Evolutionary conservation across 2,113 vertebrate species (phyloP), one percentile per base, ranked within the genome.

Genomic region (Neolamprologus falcicula): DNA sequence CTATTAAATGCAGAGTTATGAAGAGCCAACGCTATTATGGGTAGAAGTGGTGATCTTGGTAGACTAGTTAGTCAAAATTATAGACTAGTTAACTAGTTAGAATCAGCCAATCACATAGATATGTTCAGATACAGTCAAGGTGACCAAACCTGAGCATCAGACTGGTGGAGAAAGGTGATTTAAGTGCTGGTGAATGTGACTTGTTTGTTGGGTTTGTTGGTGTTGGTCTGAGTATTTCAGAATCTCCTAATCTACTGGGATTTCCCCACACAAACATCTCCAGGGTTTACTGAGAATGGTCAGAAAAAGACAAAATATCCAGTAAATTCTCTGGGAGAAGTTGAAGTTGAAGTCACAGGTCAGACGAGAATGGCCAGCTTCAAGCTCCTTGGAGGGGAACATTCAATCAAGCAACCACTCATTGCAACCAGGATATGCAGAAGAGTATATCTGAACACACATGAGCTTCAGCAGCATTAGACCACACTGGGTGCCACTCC

Each of bases 191-290:
- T 76, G 24, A 47, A 28, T 28, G 40, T 47, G 14, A 26, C 14
- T 73, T 47, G 14, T 26, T 28, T 76, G 40, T 45, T 73, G 37
- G 68, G 21, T 24, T 26, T 45, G 40, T 28, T 73, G 40, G 68
- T 45, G 66, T 14, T 71, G 66, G 37, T 7, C 21, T 7, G 68
- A 73, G 37, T 26, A 73, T 73, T 73, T 73, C 40, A 26, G 68
- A 26, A 10, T 26, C 37, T 73, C 13, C 13, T 45, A 45, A 73
- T 73, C 14, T 73, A 16, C 12, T 73, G 37, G 68, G 68, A 73
- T 0, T 73, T 45, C 16, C 0, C 21, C 40, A 17, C 68, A 76
- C 40, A 76, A 28, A 26, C 40, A 47, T 3, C 0, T 47, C 40
- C 42, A 76, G 40, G 21, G 68, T 73, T 73, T 17, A 47, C 4